These are phyloP conservation scores for Acleris laterana DNA, from an alignment of 2,888 invertebrate genomes.

Conservation along the genomic window DNA sequence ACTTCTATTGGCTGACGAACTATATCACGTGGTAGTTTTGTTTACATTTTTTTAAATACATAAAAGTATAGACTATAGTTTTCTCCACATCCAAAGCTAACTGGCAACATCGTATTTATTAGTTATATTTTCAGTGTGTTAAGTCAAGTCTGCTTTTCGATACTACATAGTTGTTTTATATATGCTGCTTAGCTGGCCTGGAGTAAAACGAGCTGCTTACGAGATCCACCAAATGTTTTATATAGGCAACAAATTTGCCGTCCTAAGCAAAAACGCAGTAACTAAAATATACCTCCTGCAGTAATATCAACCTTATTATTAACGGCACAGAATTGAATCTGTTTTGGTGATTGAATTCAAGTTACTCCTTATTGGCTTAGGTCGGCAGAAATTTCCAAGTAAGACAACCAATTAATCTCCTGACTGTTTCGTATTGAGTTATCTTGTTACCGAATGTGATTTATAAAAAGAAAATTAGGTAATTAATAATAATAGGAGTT, in stretches of 20 bases:
- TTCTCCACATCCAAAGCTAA: background rate
- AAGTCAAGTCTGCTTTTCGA: constrained; percentile 1
- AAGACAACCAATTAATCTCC: constrained; percentile 53
- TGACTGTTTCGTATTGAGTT: constrained; percentile 70
- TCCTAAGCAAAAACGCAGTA: too few relatives aligned
- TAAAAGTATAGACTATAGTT: too few relatives aligned
- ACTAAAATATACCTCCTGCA: too few relatives aligned
- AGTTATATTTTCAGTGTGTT: constrained; percentile 3
- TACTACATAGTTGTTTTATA: background rate
- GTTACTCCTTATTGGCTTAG: too few relatives aligned
- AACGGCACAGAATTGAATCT: too few relatives aligned
- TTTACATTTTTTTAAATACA: too few relatives aligned
- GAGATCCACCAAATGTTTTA: constrained; percentile 37
- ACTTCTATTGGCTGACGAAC: too few relatives aligned
- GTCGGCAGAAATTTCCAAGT: too few relatives aligned
- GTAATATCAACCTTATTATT: too few relatives aligned
- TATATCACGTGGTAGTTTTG: too few relatives aligned
- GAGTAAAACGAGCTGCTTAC: constrained; percentile 8
- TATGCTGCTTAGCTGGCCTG: constrained; percentile 1
- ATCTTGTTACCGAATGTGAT: constrained; percentile 82
- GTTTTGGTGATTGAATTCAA: too few relatives aligned
- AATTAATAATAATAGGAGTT: constrained; percentile 84
- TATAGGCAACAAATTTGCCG: constrained; percentile 43
- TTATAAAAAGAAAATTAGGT: constrained; percentile 75
- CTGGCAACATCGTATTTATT: constrained; percentile 10